Conservation (phyloP, 2,888 invertebrate genomes). For the Eurois occulta region DNA sequence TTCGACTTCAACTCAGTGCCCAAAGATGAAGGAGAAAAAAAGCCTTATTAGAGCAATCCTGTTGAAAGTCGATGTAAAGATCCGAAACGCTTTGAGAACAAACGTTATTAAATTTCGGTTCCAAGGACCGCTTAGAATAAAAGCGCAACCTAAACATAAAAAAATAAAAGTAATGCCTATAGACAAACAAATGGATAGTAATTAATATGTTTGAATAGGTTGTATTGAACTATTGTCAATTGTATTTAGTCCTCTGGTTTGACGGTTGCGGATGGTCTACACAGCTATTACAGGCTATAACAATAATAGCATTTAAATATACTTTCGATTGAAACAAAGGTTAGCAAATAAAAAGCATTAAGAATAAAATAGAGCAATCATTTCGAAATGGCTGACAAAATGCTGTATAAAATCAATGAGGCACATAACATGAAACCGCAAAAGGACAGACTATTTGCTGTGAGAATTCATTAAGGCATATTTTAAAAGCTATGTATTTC, state of each 20-base stretch:
- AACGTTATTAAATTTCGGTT: background rate
- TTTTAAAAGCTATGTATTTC: background rate
- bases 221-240: too few relatives aligned
- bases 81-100: background rate
- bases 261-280: too few relatives aligned
- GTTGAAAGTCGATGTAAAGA: background rate
- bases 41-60: too few relatives aligned
- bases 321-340: background rate
- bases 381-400: background rate
- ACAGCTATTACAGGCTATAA: too few relatives aligned
- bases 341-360: background rate
- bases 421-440: background rate
- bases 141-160: too few relatives aligned
- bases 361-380: background rate
- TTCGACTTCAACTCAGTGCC: too few relatives aligned
- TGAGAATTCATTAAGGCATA: background rate
- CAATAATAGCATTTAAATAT: background rate
- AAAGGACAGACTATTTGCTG: background rate
- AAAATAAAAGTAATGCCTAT: too few relatives aligned
- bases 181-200: too few relatives aligned
- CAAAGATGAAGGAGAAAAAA: too few relatives aligned
- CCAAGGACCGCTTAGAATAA: background rate
- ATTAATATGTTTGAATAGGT: too few relatives aligned
- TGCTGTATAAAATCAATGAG: background rate
- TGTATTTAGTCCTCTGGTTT: too few relatives aligned